Conservation (phyloP, 2,888 invertebrate genomes). For the Frankliniella fusca region DNA sequence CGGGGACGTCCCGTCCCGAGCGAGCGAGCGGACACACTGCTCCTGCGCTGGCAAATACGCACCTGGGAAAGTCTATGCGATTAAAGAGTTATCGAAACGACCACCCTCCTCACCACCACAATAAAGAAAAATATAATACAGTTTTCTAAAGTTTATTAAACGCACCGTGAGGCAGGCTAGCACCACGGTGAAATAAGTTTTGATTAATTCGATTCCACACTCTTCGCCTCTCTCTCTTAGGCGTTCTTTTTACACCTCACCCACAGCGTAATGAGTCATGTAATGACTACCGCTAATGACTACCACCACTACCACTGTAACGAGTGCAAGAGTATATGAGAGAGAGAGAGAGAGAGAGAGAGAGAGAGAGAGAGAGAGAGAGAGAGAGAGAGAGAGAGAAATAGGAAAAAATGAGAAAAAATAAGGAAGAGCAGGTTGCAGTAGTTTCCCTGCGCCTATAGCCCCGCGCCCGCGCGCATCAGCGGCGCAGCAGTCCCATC, state of each 20-base stretch:
- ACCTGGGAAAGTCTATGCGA: too few relatives aligned
- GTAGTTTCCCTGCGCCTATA: not conserved
- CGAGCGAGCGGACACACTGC: too few relatives aligned
- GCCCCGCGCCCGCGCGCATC: too few relatives aligned
- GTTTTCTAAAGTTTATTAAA: too few relatives aligned
- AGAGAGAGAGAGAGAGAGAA: not conserved
- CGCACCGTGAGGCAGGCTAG: too few relatives aligned
- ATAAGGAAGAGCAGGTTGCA: not conserved
- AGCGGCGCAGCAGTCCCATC: too few relatives aligned
- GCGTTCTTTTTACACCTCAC: not conserved
- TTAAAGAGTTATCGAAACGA: too few relatives aligned
- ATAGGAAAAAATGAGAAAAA: too few relatives aligned
- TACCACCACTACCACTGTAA: not conserved
- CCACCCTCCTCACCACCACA: too few relatives aligned
- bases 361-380: not conserved
- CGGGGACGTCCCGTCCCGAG: too few relatives aligned
- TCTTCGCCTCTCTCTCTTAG: not conserved
- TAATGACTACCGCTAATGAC: not conserved
- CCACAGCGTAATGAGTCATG: conserved; percentile 4
- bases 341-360: not conserved
- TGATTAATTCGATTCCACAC: not conserved
- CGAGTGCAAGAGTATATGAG: not conserved
- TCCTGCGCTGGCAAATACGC: too few relatives aligned
- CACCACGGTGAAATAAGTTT: not conserved
- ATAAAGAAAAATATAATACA: too few relatives aligned